Conservation (phyloP, 1,140 invertebrate species). For the Plodia interpunctella region DNA sequence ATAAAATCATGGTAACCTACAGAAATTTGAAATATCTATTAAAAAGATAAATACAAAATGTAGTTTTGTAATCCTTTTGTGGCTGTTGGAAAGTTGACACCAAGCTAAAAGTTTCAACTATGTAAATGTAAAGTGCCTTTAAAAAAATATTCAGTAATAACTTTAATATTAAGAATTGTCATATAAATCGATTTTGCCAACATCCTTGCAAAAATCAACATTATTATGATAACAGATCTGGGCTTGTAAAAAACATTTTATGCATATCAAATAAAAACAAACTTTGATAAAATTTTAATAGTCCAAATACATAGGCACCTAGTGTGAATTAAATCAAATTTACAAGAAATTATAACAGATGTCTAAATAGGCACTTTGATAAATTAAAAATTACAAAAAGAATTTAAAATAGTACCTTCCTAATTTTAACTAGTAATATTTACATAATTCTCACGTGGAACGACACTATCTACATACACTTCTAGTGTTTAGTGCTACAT, state of each 20-base stretch:
- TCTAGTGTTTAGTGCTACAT: conserved; percentile 37
- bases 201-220: conserved; percentile 1
- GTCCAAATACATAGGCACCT: conserved; percentile 20
- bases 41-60: not conserved
- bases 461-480: conserved; percentile 56
- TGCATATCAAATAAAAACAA: not conserved
- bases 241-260: not conserved
- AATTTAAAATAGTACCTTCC: conserved; percentile 33
- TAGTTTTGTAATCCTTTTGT: not conserved
- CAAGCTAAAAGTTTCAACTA: not conserved
- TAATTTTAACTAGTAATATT: conserved; percentile 37
- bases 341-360: conserved; percentile 20
- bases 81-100: not conserved
- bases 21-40: not conserved
- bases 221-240: conserved; percentile 13
- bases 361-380: conserved; percentile 29
- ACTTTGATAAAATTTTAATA: conserved; percentile 8
- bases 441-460: conserved; percentile 36
- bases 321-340: conserved; percentile 16
- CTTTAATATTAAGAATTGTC: not conserved
- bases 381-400: conserved; percentile 32
- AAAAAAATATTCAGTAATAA: no score
- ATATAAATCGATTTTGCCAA: not conserved
- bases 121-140: no score
- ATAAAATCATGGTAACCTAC: conserved; percentile 7